Evolutionary conservation across 2,888 invertebrate species (phyloP).

Genomic region (Balanococcus diminutus): DNA sequence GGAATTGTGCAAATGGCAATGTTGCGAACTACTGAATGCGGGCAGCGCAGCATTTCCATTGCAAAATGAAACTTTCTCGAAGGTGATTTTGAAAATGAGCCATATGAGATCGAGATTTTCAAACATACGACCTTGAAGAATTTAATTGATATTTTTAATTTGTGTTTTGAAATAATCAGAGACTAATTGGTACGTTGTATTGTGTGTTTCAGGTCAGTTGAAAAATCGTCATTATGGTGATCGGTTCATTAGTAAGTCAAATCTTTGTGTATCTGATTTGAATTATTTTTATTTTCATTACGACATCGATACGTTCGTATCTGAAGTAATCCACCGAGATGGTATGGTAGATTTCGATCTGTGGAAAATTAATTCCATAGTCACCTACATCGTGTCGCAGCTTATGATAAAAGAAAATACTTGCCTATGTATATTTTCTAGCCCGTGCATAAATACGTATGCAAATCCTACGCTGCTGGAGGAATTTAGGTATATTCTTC

Average conservation of each 20-base stretch:
- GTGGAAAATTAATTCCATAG: constrained; percentile 12
- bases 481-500: neutral
- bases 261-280: neutral
- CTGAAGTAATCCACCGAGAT: neutral
- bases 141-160: neutral
- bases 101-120: neutral
- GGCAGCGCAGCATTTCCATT: constrained; percentile 1
- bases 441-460: neutral
- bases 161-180: neutral
- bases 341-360: neutral
- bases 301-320: neutral
- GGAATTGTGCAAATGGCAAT: neutral
- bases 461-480: constrained; percentile 4
- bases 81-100: neutral
- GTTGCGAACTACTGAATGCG: neutral
- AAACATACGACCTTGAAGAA: neutral
- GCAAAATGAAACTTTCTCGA: constrained; percentile 7
- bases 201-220: constrained; percentile 14
- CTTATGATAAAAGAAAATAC: neutral
- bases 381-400: neutral
- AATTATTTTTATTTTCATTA: neutral
- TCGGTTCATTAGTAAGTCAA: neutral
- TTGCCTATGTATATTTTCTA: neutral
- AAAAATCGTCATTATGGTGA: neutral
- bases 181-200: neutral